Conservation (phyloP, 30 jellyfish, hydroid and myxozoan species). For the Hydra vulgaris region DNA sequence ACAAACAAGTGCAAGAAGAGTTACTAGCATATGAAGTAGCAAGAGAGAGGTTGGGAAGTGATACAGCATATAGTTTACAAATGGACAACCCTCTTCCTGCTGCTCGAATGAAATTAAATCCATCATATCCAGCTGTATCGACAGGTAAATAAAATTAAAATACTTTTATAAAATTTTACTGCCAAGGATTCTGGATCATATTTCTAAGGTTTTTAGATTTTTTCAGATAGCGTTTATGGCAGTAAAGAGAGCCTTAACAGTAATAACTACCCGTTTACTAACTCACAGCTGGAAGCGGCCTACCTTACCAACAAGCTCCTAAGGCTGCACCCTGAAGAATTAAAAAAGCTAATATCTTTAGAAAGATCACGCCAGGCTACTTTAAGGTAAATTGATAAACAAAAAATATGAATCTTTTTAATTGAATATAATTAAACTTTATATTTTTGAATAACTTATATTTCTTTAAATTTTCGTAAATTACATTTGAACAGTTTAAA, state of each 20-base stretch:
- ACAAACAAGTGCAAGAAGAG: conserved; percentile 59
- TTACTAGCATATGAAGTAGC: conserved; percentile 63
- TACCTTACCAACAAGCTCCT: conserved; percentile 53
- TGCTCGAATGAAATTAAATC: conserved; percentile 20
- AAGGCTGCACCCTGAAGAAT: conserved; percentile 89
- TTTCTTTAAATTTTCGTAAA: no score
- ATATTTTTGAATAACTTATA: no score
- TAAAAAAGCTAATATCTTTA: conserved; percentile 72
- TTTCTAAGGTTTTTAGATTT: not conserved
- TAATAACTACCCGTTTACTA: conserved; percentile 16
- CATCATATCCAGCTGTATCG: not conserved
- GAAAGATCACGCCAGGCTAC: conserved; percentile 95
- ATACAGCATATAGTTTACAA: conserved; percentile 27
- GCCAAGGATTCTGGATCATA: no score
- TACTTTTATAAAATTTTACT: no score
- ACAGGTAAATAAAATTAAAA: not conserved
- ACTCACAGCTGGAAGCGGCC: conserved; percentile 42
- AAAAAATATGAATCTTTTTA: no score
- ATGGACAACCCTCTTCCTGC: conserved; percentile 39
- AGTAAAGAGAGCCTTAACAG: conserved; percentile 6
- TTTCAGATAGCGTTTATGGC: conserved; percentile 11
- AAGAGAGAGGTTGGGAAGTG: conserved; percentile 19
- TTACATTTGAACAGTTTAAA: no score
- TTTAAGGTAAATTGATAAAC: not conserved
- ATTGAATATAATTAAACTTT: no score